Base-by-base conservation (phyloP, 1,140 invertebrate genomes). In the Augochlora pura region DNA sequence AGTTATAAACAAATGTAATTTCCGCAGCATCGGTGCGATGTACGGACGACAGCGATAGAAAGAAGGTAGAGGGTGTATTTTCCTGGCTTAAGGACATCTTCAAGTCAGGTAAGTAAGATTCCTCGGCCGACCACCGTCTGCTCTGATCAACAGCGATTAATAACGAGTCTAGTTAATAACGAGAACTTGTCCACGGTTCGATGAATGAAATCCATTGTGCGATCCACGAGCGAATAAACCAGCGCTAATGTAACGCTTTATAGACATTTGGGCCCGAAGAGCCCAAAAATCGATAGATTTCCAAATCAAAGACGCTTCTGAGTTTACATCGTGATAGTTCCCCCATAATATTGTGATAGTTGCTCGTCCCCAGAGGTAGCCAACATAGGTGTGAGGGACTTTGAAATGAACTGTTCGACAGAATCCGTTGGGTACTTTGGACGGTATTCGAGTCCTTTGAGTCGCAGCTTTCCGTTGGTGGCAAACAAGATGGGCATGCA, bases 171-270 rank as follows among this genome's bases (percentile, higher is more conserved):
- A n/a, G 1, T 12, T 46, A 9, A 23, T 32, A 42, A 23, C 63
- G 23, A 23, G 12, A 1, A 6, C 1, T 14, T 23, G 32, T 2
- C 7, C 39, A 12, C n/a, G 23, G 3, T n/a, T 12, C 2, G 9
- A 46, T 25, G 10, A 14, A 16, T 38, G 3, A 4, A 4, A 16
- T 8, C 0, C 16, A 12, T 18, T 16, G 39, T 27, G 25, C 3
- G 14, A 74, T 18, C 46, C 32, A 21, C 32, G 42, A 42, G 65
- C 52, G 62, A 32, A 62, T 63, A 52, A 46, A 23, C 52, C 69
- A 81, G 76, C 60, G 65, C 57, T 78, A 62, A 85, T 64, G 70
- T 83, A 80, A 77, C 63, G 62, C 39, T 84, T 85, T 82, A 27
- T 81, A 84, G 83, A 81, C 27, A 23, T 57, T 78, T 69, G 39